phyloP scores from a whole-genome alignment of 2,888 invertebrate species.

The Copidosoma aretas region DNA sequence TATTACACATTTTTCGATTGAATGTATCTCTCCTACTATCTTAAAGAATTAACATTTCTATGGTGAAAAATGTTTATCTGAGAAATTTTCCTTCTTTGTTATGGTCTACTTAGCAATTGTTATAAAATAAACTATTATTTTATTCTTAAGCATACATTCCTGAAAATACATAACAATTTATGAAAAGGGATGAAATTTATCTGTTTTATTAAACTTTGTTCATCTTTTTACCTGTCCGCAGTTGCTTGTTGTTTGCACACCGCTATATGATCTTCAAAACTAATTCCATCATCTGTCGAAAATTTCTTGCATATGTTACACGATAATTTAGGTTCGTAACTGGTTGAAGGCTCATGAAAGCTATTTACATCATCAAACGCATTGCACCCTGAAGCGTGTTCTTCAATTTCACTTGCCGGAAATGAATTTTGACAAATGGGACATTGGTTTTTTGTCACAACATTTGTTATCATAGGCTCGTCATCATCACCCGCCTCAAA shows the following conservation, averaged over 20 bases:
- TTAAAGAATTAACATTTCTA: constrained; percentile 11
- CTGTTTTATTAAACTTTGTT: no score
- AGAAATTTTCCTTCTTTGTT: no score
- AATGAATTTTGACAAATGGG: neutral
- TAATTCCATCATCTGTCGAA: neutral
- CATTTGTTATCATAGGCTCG: neutral
- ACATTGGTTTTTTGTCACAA: neutral
- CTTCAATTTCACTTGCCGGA: neutral
- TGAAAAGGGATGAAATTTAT: no score
- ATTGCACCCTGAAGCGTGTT: neutral
- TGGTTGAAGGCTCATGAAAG: neutral
- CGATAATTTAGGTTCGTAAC: neutral
- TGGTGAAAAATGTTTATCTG: constrained; percentile 9
- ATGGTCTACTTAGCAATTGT: no score
- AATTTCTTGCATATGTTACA: neutral
- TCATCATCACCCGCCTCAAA: neutral
- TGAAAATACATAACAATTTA: no score
- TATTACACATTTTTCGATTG: constrained; percentile 44
- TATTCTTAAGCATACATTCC: no score
- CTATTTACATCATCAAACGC: neutral
- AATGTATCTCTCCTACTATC: no score
- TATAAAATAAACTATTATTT: no score
- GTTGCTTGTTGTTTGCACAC: neutral
- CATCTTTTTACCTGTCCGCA: neutral
- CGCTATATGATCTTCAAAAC: neutral